Percentiles rank a stretch among this genome's conserved stretches.
These are phyloP conservation scores for Salvator merianae DNA, from an alignment of 2,113 vertebrate species.

Conservation along the genomic window DNA sequence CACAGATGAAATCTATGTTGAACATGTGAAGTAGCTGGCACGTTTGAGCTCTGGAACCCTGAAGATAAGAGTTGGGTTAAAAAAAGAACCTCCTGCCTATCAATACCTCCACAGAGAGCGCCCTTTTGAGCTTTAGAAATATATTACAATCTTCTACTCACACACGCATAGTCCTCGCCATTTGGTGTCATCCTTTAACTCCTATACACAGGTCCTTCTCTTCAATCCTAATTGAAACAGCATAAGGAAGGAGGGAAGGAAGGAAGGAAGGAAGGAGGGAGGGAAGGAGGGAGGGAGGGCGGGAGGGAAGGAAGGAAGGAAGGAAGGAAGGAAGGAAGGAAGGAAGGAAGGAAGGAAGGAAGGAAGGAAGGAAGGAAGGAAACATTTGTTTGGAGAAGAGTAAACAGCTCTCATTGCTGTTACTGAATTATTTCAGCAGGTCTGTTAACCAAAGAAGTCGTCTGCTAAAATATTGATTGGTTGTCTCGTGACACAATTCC, in stretches of 20 bases:
- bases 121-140: slow-evolving; percentile 67
- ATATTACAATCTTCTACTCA: slow-evolving; percentile 39
- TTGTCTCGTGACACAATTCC: slow-evolving; percentile 25
- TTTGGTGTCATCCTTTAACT: neutral
- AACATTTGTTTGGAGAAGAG: slow-evolving; percentile 36
- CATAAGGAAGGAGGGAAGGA: neutral
- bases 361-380: neutral
- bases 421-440: slow-evolving; percentile 41
- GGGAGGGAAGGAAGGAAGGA: too few species aligned
- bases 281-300: too few species aligned
- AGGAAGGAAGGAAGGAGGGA: too few species aligned
- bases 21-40: slow-evolving; percentile 64
- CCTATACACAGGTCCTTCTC: slow-evolving; percentile 34
- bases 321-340: too few species aligned
- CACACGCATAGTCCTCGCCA: slow-evolving; percentile 3
- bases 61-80: slow-evolving; percentile 68
- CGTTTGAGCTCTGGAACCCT: slow-evolving; percentile 68
- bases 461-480: slow-evolving; percentile 40
- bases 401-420: neutral
- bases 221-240: slow-evolving; percentile 26
- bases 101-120: slow-evolving; percentile 65
- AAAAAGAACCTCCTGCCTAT: slow-evolving; percentile 59
- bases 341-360: too few species aligned
- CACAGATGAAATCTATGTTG: slow-evolving; percentile 65
- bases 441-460: slow-evolving; percentile 30